Base-by-base conservation (phyloP, 2,113 vertebrate genomes). In the Recurvirostra avosetta region DNA sequence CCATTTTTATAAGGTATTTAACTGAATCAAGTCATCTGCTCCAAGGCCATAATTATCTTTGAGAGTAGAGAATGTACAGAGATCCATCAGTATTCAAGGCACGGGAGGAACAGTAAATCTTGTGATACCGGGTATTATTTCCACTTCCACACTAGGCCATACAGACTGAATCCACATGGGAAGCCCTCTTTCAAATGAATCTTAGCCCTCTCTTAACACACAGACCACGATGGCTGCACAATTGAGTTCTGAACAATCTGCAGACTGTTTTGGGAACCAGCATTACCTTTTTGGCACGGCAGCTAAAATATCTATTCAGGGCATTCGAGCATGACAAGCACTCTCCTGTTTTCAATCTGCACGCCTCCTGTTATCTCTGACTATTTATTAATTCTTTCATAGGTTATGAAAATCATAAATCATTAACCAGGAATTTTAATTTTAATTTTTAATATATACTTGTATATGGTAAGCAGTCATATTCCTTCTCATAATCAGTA, bases 341-440 rank as follows among this genome's bases (percentile, higher is more conserved):
- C 16, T 78, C 55, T 88, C 29, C 52, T 63, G 8, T 89, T 94
- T 87, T 49, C 65, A 65, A 9, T 74, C 26, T 68, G 20, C 53
- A 29, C 30, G 88, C 76, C 66, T 81, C 49, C 40, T 73, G 62
- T 79, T 87, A 56, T 65, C 36, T 90, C 71, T 55, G 27, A 49
- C 45, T 66, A 38, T 56, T 85, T 78, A 66, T 65, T 67, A 84
- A 65, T 81, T 89, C 23, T 61, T 80, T 75, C 30, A 56, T 19
- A 81, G 36, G 40, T 94, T 90, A 94, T 63, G 49, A 92, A 91
- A 94, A 80, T 40, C 19, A 91, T 59, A 88, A 91, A 88, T 58
- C 21, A 93, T 63, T 82, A 92, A 59, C 52, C 8, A 75, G 34
- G 25, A 92, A 71, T 95, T 95, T 90, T 52, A 59, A 59, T 65